Base-by-base conservation (phyloP, 2,113 vertebrate genomes). In the Vireo altiloquus region DNA sequence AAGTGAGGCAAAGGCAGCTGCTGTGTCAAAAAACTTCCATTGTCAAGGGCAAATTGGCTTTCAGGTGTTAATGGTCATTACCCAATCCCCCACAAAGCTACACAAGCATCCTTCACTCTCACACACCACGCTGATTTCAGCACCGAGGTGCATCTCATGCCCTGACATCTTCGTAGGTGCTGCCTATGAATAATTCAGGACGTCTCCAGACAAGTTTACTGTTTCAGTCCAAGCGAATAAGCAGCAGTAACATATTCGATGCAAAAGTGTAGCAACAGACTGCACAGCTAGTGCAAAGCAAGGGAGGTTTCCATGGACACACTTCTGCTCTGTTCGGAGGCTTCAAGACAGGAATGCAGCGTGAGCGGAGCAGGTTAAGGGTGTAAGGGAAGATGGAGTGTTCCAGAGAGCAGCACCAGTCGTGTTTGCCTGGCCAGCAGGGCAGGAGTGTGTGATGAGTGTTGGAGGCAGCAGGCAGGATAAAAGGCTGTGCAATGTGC, bases 221-320 rank as follows among this genome's bases (percentile, higher is more conserved):
- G 82, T 94, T 95, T 97, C 96, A 97, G 96, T 97, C 92, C 94
- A 97, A 97, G 96, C 90, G 97, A 97, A 97, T 96, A 98, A 97
- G 90, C 91, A 63, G 88, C 83, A 69, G 72, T 79, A 97, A 86
- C 93, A 96, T 95, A 96, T 92, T 74, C 69, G 71, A 90, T 79
- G 94, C 70, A 76, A 25, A 90, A 92, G 78, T 95, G 92, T 93
- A 94, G 91, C 95, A 96, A 88, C 94, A 83, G 82, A 92, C 66
- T 91, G 95, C 54, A 63, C 19, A 71, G 90, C 89, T 95, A 82
- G 87, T 77, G 82, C 91, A 76, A 96, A 93, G 70, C 66, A 88
- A 88, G 74, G 77, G 87, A 94, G 82, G 96, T 97, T 98, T 97
- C 89, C 85, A 96, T 94, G 87, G 92, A 94, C 92, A 96, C 95